Evolutionary conservation across 2,113 vertebrate species (phyloP), one percentile per base, ranked within the genome.

Genomic region (Poecile atricapillus): DNA sequence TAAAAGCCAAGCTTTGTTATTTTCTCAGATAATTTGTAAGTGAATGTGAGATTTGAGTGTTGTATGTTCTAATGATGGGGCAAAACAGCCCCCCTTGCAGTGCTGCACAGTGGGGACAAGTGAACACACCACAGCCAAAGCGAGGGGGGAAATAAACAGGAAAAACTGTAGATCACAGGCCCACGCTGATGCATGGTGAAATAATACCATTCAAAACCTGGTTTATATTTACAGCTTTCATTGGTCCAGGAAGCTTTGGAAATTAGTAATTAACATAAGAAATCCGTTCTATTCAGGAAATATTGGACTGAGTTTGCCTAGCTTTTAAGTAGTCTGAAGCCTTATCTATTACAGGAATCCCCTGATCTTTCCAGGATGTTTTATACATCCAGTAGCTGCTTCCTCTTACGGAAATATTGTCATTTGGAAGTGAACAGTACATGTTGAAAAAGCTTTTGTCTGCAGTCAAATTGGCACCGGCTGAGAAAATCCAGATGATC

Each of bases 401-500:
- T 95, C 96, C 95, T 95, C 65, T 84, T 82, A 76, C 14, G 90
- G 95, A 91, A 95, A 24, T 84, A 84, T 9, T 81, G 65, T 52
- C 53, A n/a, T 47, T 75, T 90, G 83, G 88, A 74, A 90, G 70
- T 49, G 92, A 94, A 49, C 76, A 92, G 65, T 50, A 22, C 90
- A 21, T 58, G 88, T 35, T 94, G 83, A 89, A 93, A 95, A 86
- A 87, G 94, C 95, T 95, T 94, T 96, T 92, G 93, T 96, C 71
- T 94, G 73, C 62, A 68, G 6, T 89, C 88, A 93, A 20, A 56
- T 88, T 94, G 93, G 92, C 93, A 94, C 41, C 0, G 0, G 62
- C 56, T 60, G 73, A 87, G 85, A 82, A 93, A 96, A 88, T 81
- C 88, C 96, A 96, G 96, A 92, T 96, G 94, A 92, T 95, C 76